A percentile compares a stretch with the other conserved stretches of the same genome.
Evolutionary conservation across 2,888 invertebrate genomes (phyloP).

Genomic region (Myathropa florea): DNA sequence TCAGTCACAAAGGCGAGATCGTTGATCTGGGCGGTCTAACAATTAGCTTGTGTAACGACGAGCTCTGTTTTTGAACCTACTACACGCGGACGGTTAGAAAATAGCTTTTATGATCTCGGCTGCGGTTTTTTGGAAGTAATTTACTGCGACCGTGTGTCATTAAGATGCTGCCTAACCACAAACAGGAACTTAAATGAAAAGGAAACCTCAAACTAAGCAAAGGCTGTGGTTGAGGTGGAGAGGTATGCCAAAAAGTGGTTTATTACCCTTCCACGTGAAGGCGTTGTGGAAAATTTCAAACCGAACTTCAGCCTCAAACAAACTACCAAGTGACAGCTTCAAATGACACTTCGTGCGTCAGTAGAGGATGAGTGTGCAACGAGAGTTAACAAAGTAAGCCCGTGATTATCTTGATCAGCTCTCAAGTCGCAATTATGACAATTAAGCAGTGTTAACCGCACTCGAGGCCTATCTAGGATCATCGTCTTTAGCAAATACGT

Average conservation of each 20-base stretch:
- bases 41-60: background rate
- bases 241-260: background rate
- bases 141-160: background rate
- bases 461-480: background rate
- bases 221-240: background rate
- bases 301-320: background rate
- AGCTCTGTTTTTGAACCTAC: background rate
- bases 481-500: background rate
- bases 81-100: background rate
- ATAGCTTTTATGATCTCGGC: background rate
- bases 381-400: background rate
- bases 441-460: background rate
- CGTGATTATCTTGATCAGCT: background rate
- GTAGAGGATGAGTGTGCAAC: background rate
- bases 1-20: background rate
- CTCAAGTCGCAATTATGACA: background rate
- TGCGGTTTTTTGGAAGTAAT: background rate
- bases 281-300: background rate
- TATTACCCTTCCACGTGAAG: background rate
- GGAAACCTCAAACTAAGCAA: background rate
- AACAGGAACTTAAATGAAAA: background rate
- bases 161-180: background rate
- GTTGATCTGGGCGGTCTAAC: background rate
- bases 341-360: background rate
- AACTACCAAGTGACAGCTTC: background rate